Conservation (phyloP, 35 echinoderm and acorn worm genomes). For the Heliocidaris tuberculata region DNA sequence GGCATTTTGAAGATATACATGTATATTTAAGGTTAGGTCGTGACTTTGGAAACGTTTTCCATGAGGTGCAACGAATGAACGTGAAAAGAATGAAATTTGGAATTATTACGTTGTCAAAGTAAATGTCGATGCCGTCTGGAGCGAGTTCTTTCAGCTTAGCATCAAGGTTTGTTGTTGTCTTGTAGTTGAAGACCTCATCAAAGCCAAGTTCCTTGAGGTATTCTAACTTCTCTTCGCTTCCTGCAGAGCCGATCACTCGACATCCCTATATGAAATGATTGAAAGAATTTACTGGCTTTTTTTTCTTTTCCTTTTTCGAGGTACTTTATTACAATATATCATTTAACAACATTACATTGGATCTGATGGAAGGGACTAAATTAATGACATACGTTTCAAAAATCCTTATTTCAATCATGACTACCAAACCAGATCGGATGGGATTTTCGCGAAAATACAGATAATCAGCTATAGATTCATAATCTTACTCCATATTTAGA, state of each 20-base stretch:
- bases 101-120: slow-evolving; percentile 87
- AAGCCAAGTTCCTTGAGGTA: slow-evolving; percentile 47
- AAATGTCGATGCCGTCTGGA: slow-evolving; percentile 77
- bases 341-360: background rate
- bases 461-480: background rate
- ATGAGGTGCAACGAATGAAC: no score
- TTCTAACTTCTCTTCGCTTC: slow-evolving; percentile 40
- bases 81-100: background rate
- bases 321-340: no score
- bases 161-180: slow-evolving; percentile 44
- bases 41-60: no score
- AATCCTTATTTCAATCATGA: background rate
- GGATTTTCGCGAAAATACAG: background rate
- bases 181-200: slow-evolving; percentile 57
- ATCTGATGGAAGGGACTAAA: background rate
- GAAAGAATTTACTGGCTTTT: no score
- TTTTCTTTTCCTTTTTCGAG: background rate
- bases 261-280: slow-evolving; percentile 31
- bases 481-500: background rate
- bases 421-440: background rate
- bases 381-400: background rate
- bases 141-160: slow-evolving; percentile 66
- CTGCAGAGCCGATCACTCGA: slow-evolving; percentile 46
- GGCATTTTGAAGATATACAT: no score
- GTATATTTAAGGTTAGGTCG: no score